Percentiles rank a stretch among this genome's conserved stretches.
Conservation (phyloP, 2,797 vertebrate genomes). For the Sciurus carolinensis region DNA sequence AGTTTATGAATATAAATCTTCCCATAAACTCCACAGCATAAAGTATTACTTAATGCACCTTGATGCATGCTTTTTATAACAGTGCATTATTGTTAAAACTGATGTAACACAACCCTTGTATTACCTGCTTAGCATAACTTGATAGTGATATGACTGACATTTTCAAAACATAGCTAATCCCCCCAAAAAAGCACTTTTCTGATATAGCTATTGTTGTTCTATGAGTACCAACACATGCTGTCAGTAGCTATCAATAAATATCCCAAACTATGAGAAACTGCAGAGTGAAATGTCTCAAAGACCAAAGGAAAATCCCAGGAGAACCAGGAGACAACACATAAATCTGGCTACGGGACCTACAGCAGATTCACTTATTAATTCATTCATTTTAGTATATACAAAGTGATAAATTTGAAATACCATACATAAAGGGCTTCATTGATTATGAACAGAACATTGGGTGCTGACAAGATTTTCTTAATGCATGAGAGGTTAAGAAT, state of each 20-base stretch:
- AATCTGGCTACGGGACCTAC: constrained; percentile 61
- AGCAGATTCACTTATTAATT: constrained; percentile 71
- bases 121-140: neutral
- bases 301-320: constrained; percentile 44
- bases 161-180: constrained; percentile 45
- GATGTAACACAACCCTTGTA: neutral
- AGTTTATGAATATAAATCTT: neutral
- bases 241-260: constrained; percentile 73
- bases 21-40: neutral
- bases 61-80: neutral
- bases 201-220: neutral
- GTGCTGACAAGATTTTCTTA: constrained; percentile 80
- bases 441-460: constrained; percentile 82
- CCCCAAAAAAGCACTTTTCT: neutral
- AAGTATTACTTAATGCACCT: neutral
- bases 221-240: constrained; percentile 15
- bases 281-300: constrained; percentile 31
- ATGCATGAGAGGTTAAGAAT: constrained; percentile 82
- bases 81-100: neutral
- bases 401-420: constrained; percentile 81
- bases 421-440: constrained; percentile 78
- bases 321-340: constrained; percentile 61
- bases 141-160: neutral
- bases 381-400: constrained; percentile 71
- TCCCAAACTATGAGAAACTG: constrained; percentile 69